Percentiles rank a stretch among this genome's conserved stretches.
These are phyloP conservation scores for Oreotrochilus melanogaster DNA, from an alignment of 2,113 vertebrate genomes.

Conservation along the genomic window DNA sequence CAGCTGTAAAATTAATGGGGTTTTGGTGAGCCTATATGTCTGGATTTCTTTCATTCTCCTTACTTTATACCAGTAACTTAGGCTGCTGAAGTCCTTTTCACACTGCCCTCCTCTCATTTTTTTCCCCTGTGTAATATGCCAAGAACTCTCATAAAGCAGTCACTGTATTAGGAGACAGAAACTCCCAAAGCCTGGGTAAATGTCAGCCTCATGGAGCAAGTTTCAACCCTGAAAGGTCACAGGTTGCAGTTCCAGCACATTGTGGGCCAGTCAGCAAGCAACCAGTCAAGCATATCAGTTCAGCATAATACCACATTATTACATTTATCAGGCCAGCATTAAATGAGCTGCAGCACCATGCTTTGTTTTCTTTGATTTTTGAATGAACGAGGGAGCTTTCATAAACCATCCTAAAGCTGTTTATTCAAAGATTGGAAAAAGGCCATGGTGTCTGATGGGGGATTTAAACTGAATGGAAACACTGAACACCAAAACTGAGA, in stretches of 20 bases:
- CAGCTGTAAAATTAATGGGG: conserved; percentile 29
- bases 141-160: conserved; percentile 17
- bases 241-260: not conserved
- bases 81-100: not conserved
- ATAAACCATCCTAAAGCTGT: not conserved
- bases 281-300: not conserved
- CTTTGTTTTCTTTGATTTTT: conserved; percentile 39
- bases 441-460: not conserved
- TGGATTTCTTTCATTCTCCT: not conserved
- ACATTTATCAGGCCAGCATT: conserved; percentile 21
- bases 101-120: not conserved
- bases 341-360: not conserved
- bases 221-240: conserved; percentile 49
- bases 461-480: conserved; percentile 6
- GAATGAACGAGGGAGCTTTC: not conserved
- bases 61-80: not conserved
- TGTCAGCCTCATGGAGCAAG: not conserved
- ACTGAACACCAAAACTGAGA: not conserved
- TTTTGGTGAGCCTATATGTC: conserved; percentile 8
- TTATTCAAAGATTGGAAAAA: conserved; percentile 33
- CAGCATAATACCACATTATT: conserved; percentile 55
- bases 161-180: conserved; percentile 19
- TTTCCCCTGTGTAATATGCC: not conserved
- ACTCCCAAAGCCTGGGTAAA: conserved; percentile 62
- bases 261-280: not conserved